Evolutionary conservation across 2,113 vertebrate genomes (phyloP), one percentile per base, ranked within the genome.

Genomic region (Girardinichthys multiradiatus): DNA sequence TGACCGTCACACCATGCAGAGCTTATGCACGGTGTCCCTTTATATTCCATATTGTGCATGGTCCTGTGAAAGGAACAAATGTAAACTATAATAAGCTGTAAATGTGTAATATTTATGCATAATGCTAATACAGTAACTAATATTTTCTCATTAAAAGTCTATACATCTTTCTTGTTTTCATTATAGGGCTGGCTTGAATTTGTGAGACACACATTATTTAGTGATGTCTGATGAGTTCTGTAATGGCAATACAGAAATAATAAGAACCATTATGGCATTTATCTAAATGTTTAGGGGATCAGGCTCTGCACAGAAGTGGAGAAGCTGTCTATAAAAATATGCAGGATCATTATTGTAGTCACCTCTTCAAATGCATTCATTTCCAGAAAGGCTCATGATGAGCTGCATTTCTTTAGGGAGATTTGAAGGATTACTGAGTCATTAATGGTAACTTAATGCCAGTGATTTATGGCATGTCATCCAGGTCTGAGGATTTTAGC

Each of bases 361-460:
- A 35, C 57, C 64, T 71, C 73, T 79, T 67, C 51, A 81, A 84
- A 83, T 51, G 73, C 70, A 83, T 74, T 71, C 1, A 88, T 87
- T 84, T 83, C 63, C 68, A 71, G 65, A 68, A 70, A 62, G 60
- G 73, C 67, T 85, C 68, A 68, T 60, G 68, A 69, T 78, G 66
- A 81, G 72, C 73, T 82, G 72, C 70, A 70, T 89, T 90, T 79
- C 64, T 74, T 72, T 70, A 39, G 54, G 48, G 73, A 82, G 70
- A 87, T 89, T 87, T 85, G 39, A 85, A 75, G 85, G 83, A 88
- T 90, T 89, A 83, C 48, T 67, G 68, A 85, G 79, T 84, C 83
- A 85, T 76, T 89, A 83, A 77, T 77, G 74, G 68, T 71, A 84
- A 77, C 72, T 54, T 81, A 81, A 85, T 85, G 68, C 74, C 68